Conservation (phyloP, 2,888 invertebrate species). For the Mythimna albipuncta region DNA sequence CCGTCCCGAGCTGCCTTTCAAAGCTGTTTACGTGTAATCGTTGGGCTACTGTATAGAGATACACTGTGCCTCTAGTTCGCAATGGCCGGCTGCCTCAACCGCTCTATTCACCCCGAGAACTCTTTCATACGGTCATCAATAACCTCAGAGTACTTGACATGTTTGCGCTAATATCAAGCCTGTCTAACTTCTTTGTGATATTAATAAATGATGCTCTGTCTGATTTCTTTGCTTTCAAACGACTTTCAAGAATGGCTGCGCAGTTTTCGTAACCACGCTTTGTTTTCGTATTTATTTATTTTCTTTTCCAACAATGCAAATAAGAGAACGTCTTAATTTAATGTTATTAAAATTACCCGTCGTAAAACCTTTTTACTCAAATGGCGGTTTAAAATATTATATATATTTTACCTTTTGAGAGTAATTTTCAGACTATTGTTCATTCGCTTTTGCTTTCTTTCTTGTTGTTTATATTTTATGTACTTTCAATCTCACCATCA, state of each 20-base stretch:
- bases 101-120: constrained; percentile 98
- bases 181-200: constrained; percentile 53
- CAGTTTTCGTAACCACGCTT: constrained; percentile 1
- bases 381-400: background rate
- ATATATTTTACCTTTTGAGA: constrained; percentile 1
- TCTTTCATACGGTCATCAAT: constrained; percentile 99
- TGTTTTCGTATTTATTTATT: constrained; percentile 22
- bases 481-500: background rate
- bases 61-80: constrained; percentile 97
- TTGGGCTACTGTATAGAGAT: constrained; percentile 39
- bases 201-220: constrained; percentile 49
- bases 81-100: constrained; percentile 97
- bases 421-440: constrained; percentile 8
- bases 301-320: constrained; percentile 3
- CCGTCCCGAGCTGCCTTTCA: constrained; percentile 34
- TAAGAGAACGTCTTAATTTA: constrained; percentile 11
- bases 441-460: constrained; percentile 12
- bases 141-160: constrained; percentile 93
- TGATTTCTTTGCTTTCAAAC: constrained; percentile 30
- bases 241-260: constrained; percentile 9
- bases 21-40: constrained; percentile 44
- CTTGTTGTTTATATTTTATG: background rate
- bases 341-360: background rate
- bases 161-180: constrained; percentile 57
- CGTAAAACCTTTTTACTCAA: constrained; percentile 18